phyloP scores from a whole-genome alignment of 1,140 invertebrate genomes.

The Caenorhabditis brenneri region DNA sequence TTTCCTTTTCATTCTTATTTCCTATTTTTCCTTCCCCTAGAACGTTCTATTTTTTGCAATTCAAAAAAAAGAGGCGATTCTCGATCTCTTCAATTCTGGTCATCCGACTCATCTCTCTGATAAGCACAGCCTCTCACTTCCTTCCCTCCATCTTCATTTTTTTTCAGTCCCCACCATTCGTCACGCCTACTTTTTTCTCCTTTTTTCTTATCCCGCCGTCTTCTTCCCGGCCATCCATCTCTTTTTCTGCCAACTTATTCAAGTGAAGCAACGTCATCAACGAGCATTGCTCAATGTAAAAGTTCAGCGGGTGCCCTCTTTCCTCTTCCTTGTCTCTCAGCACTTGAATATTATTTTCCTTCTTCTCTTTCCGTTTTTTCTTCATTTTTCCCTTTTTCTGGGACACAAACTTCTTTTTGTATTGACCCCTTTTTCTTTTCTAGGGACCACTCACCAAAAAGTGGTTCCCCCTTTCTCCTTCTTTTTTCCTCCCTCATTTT shows the following conservation, averaged over 20 bases:
- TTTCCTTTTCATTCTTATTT: neutral
- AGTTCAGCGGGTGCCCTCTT: neutral
- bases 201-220: neutral
- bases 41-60: no score
- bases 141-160: neutral
- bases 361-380: neutral
- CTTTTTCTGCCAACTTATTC: slow-evolving; percentile 31
- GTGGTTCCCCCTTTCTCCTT: neutral
- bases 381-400: neutral
- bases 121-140: neutral
- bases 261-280: slow-evolving; percentile 8
- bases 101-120: neutral
- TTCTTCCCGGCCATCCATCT: neutral
- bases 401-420: slow-evolving; percentile 33
- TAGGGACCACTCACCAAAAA: slow-evolving; percentile 37
- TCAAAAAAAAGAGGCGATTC: neutral
- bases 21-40: neutral
- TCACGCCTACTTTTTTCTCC: slow-evolving; percentile 17
- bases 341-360: slow-evolving; percentile 31
- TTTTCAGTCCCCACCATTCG: neutral
- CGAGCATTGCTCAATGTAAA: slow-evolving; percentile 37
- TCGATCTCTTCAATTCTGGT: neutral
- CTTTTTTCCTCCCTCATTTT: neutral
- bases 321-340: neutral
- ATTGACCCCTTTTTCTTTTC: neutral